Conservation (phyloP, 35 echinoderm and acorn worm species). For the Strongylocentrotus purpuratus region DNA sequence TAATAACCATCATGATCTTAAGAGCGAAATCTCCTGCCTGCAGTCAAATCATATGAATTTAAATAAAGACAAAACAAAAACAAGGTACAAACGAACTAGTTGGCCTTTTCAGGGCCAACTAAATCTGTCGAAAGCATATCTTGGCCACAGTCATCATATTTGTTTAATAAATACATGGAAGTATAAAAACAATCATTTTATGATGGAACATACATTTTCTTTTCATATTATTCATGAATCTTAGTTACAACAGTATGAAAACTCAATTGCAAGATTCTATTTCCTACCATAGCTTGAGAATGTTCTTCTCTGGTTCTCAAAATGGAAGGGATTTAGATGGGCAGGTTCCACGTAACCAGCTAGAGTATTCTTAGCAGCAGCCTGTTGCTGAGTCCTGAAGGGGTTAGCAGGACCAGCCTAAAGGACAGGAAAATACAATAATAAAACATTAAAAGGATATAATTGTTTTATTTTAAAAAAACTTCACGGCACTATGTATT, state of each 20-base stretch:
- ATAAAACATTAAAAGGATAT: background rate
- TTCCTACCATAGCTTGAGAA: constrained; percentile 87
- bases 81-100: too few relatives aligned
- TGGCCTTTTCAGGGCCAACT: too few relatives aligned
- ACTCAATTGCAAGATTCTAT: background rate
- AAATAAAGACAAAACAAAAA: too few relatives aligned
- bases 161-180: too few relatives aligned
- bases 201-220: too few relatives aligned
- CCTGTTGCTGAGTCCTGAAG: constrained; percentile 89
- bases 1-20: too few relatives aligned
- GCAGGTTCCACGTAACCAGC: constrained; percentile 82
- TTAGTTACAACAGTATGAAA: background rate
- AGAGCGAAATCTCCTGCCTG: too few relatives aligned
- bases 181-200: too few relatives aligned
- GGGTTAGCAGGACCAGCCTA: constrained; percentile 92
- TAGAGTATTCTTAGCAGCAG: constrained; percentile 82
- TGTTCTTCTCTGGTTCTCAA: constrained; percentile 97
- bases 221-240: too few relatives aligned
- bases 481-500: background rate
- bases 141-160: too few relatives aligned
- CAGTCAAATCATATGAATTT: too few relatives aligned
- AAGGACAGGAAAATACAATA: background rate
- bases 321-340: constrained; percentile 90
- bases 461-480: background rate
- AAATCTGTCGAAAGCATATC: too few relatives aligned